These are phyloP conservation scores for Anabacerthia variegaticeps DNA, from an alignment of 2,797 vertebrate genomes.

Conservation along the genomic window DNA sequence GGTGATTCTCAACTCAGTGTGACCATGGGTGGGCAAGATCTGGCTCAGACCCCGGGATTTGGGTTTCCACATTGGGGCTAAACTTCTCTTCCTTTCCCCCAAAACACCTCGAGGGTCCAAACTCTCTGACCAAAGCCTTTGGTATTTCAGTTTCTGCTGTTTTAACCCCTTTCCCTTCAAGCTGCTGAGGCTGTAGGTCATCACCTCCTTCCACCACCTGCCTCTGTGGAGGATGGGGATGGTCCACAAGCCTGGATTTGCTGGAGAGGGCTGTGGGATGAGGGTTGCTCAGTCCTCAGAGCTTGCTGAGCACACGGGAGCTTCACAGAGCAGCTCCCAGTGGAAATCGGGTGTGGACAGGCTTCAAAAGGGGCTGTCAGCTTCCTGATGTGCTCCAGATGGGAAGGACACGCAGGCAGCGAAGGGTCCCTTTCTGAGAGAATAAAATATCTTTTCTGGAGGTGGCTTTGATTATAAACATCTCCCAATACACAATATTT, in stretches of 20 bases:
- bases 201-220: background rate
- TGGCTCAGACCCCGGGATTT: rapidly evolving
- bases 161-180: background rate
- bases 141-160: background rate
- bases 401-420: background rate
- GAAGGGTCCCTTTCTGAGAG: background rate
- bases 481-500: background rate
- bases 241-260: rapidly evolving
- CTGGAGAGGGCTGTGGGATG: background rate
- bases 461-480: background rate
- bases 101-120: background rate
- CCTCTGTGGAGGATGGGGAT: rapidly evolving
- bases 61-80: background rate
- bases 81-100: background rate
- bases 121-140: background rate
- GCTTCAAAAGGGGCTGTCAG: background rate
- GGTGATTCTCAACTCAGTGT: rapidly evolving
- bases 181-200: background rate
- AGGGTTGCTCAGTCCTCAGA: background rate
- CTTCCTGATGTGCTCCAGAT: background rate
- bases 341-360: background rate
- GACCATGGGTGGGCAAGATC: rapidly evolving
- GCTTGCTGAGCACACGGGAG: background rate
- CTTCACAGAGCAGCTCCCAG: background rate
- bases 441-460: background rate